These are phyloP conservation scores for Theodoxus fluviatilis DNA, from an alignment of 2,888 invertebrate species.

Conservation along the genomic window DNA sequence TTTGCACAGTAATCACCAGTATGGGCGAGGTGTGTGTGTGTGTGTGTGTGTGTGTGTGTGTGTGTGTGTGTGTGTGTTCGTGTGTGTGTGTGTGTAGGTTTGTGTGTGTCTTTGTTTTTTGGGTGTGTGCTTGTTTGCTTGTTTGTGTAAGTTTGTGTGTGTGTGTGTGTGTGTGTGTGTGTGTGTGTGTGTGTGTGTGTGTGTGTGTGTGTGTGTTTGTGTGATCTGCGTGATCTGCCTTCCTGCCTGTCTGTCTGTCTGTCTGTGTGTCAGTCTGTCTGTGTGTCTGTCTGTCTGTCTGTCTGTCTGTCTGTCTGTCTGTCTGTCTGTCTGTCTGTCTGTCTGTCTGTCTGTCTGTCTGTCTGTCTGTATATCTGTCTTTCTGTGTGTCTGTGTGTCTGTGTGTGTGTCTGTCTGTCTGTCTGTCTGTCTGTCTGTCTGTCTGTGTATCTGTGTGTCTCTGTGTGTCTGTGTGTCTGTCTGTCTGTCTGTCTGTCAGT, in stretches of 20 bases:
- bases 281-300: neutral
- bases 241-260: neutral
- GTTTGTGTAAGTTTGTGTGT: no score
- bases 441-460: neutral
- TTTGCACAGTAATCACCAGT: no score
- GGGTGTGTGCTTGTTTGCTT: no score
- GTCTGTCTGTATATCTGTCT: neutral
- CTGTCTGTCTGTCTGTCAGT: slow-evolving; percentile 6
- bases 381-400: neutral
- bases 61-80: neutral
- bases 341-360: neutral
- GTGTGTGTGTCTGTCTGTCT: neutral
- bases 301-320: neutral
- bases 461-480: neutral
- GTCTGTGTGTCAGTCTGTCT: neutral
- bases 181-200: no score
- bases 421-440: neutral
- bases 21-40: neutral
- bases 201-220: no score
- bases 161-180: no score
- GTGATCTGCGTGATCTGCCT: no score
- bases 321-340: neutral
- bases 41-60: neutral
- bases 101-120: neutral
- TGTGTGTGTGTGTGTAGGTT: neutral